These are phyloP conservation scores for Linepithema humile DNA, from an alignment of 1,140 invertebrate species.

Conservation along the genomic window DNA sequence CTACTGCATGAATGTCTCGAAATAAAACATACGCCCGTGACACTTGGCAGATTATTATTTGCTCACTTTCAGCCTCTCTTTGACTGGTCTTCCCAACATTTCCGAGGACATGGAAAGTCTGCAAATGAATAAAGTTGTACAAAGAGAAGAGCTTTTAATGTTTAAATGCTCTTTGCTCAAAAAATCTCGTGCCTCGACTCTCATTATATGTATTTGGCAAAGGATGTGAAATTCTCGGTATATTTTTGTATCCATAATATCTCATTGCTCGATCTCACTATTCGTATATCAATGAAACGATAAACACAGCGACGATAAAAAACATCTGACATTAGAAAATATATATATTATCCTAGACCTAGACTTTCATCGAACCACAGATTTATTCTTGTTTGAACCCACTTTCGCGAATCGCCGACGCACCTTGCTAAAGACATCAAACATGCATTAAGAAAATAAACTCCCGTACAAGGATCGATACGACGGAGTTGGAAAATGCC, in stretches of 20 bases:
- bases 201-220: not conserved
- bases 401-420: not conserved
- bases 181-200: not conserved
- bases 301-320: too few relatives aligned
- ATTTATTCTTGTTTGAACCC: not conserved
- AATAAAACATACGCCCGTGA: slow-evolving; percentile 42
- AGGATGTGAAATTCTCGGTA: not conserved
- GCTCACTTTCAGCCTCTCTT: not conserved
- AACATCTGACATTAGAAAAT: too few relatives aligned
- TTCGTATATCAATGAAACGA: too few relatives aligned
- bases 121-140: not conserved
- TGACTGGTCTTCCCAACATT: not conserved
- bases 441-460: slow-evolving; percentile 15
- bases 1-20: slow-evolving; percentile 24
- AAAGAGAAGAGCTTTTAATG: not conserved
- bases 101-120: not conserved
- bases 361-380: too few relatives aligned
- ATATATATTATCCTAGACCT: too few relatives aligned
- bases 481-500: not conserved
- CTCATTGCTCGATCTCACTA: not conserved
- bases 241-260: not conserved
- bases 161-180: not conserved
- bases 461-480: not conserved
- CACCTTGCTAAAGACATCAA: not conserved
- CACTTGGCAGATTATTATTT: slow-evolving; percentile 18